Evolutionary conservation across 2,113 vertebrate genomes (phyloP).

Genomic region (Elephas maximus): DNA sequence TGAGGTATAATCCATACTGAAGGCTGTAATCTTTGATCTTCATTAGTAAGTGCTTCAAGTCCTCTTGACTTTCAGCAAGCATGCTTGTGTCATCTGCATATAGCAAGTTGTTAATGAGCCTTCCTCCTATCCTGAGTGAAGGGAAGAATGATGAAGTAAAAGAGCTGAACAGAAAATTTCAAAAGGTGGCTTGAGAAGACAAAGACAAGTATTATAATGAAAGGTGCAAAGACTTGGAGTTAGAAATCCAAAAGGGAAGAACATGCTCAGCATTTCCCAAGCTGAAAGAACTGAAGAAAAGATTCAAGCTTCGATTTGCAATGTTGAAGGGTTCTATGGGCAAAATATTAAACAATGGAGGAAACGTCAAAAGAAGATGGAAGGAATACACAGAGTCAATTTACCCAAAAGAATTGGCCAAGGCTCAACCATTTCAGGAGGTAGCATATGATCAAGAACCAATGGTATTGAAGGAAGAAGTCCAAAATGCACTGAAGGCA

Average conservation of each 20-base stretch:
- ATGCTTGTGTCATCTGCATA: background rate
- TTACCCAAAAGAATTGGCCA: too few relatives aligned
- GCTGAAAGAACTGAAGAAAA: background rate
- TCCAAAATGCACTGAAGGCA: too few relatives aligned
- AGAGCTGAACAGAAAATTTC: background rate
- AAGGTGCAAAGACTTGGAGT: background rate
- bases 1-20: too few relatives aligned
- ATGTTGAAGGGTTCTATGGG: too few relatives aligned
- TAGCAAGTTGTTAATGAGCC: background rate
- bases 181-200: background rate
- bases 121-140: background rate
- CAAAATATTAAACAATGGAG: too few relatives aligned
- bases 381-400: too few relatives aligned
- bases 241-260: background rate
- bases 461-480: too few relatives aligned
- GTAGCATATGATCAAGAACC: too few relatives aligned
- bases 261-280: background rate
- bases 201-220: background rate
- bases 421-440: too few relatives aligned
- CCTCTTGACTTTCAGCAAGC: background rate
- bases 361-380: too few relatives aligned
- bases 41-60: background rate
- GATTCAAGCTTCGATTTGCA: too few relatives aligned
- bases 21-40: background rate
- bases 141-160: background rate